Percentiles rank a stretch among this genome's conserved stretches.
These are phyloP conservation scores for Helicoverpa assulta DNA, from an alignment of 2,888 invertebrate species.

Conservation along the genomic window DNA sequence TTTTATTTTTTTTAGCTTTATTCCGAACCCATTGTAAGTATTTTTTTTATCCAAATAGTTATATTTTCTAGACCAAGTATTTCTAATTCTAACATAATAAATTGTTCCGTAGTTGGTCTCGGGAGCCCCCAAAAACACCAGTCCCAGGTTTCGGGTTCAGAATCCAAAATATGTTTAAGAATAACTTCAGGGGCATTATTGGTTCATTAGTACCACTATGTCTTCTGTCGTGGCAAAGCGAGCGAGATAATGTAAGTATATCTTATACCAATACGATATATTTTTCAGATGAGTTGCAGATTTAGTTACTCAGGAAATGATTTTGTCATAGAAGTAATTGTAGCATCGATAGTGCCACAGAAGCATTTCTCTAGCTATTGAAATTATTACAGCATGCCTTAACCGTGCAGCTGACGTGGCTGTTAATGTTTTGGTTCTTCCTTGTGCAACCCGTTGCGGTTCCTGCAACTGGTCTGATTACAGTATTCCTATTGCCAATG, in stretches of 20 bases:
- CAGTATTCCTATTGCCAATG: constrained; percentile 76
- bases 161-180: constrained; percentile 59
- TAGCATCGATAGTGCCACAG: too few species aligned
- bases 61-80: background rate
- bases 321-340: too few species aligned
- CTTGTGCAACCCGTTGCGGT: constrained; percentile 74
- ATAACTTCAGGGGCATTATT: constrained; percentile 72
- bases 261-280: background rate
- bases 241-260: constrained; percentile 64
- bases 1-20: constrained; percentile 17
- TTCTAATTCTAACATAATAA: background rate
- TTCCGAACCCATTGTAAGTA: constrained; percentile 26
- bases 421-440: constrained; percentile 72
- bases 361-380: too few species aligned
- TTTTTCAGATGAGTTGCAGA: too few species aligned
- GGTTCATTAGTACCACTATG: constrained; percentile 68
- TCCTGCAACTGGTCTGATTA: constrained; percentile 71
- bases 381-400: constrained; percentile 5
- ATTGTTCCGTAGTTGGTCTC: background rate
- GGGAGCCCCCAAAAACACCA: constrained; percentile 32
- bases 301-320: too few species aligned
- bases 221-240: constrained; percentile 60
- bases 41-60: background rate
- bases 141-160: constrained; percentile 56
- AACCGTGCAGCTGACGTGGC: constrained; percentile 63